phyloP scores from a whole-genome alignment of 2,888 invertebrate species.

The Clunio marinus region DNA sequence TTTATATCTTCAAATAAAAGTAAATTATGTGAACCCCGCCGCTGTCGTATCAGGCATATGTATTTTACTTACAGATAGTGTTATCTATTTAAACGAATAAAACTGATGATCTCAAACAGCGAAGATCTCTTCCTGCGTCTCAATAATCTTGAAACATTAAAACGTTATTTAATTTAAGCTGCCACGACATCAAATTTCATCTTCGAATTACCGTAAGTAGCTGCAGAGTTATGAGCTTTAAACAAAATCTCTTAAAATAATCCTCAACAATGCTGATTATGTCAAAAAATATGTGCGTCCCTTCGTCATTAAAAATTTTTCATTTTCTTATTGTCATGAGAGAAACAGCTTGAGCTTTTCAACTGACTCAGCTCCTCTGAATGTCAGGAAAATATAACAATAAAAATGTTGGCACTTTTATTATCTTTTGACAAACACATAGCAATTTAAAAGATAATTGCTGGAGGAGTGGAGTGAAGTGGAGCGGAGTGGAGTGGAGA shows the following conservation, averaged over 20 bases:
- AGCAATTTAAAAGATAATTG: constrained; percentile 7
- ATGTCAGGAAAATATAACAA: neutral
- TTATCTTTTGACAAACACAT: constrained; percentile 10
- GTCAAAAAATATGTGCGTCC: neutral
- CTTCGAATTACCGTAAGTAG: constrained; percentile 3
- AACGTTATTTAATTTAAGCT: constrained; percentile 20
- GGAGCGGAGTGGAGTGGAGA: neutral
- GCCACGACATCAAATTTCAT: constrained; percentile 13
- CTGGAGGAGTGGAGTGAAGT: neutral
- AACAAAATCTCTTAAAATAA: neutral
- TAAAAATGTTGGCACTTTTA: constrained; percentile 10
- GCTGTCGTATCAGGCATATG: constrained; percentile 8
- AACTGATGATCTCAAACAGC: too few species aligned
- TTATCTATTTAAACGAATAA: neutral
- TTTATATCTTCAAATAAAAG: constrained; percentile 16
- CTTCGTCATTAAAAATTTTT: constrained; percentile 4
- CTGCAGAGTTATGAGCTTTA: too few species aligned
- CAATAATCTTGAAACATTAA: constrained; percentile 7
- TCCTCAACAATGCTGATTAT: neutral
- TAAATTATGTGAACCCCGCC: constrained; percentile 13
- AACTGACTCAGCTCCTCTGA: neutral
- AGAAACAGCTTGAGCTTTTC: constrained; percentile 4
- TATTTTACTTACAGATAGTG: neutral
- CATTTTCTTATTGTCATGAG: neutral
- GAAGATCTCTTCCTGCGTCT: neutral